A percentile compares a stretch with the other conserved stretches of the same genome.
Evolutionary conservation across 2,113 vertebrate genomes (phyloP).

Genomic region (Gasterosteus nipponicus): DNA sequence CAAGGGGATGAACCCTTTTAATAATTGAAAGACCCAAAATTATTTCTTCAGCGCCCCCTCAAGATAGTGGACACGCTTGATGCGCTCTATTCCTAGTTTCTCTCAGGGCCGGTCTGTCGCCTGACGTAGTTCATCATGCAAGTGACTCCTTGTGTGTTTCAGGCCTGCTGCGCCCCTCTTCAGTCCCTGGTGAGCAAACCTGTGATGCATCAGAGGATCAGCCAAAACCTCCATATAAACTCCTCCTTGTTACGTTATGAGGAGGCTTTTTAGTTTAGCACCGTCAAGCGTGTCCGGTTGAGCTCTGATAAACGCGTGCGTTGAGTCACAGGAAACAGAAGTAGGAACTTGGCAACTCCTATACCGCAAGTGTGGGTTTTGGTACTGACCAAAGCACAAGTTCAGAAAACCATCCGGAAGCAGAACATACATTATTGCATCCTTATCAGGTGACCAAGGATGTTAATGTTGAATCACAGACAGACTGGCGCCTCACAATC

Average conservation of each 20-base stretch:
- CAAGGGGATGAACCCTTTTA: neutral
- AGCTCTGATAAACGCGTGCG: neutral
- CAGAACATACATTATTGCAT: conserved; percentile 9
- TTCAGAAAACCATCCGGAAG: conserved; percentile 9
- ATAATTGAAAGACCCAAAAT: neutral
- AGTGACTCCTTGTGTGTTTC: too few species aligned
- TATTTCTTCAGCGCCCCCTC: neutral
- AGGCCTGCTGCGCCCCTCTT: too few species aligned
- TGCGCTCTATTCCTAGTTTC: neutral
- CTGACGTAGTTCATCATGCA: neutral
- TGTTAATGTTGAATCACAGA: conserved; percentile 9
- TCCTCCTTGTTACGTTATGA: too few species aligned
- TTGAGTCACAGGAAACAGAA: neutral
- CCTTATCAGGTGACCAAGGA: conserved; percentile 12
- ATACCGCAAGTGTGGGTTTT: neutral
- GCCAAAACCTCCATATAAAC: too few species aligned
- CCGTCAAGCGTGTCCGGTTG: neutral
- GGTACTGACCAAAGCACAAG: conserved; percentile 5
- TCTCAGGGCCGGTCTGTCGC: neutral
- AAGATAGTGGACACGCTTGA: neutral
- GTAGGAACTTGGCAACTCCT: neutral
- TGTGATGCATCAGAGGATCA: too few species aligned
- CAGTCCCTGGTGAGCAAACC: too few species aligned
- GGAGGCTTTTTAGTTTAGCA: too few species aligned
- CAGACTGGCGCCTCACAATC: conserved; percentile 2